Conservation (phyloP, 2,888 invertebrate genomes). For the Drosophila imparisetae region DNA sequence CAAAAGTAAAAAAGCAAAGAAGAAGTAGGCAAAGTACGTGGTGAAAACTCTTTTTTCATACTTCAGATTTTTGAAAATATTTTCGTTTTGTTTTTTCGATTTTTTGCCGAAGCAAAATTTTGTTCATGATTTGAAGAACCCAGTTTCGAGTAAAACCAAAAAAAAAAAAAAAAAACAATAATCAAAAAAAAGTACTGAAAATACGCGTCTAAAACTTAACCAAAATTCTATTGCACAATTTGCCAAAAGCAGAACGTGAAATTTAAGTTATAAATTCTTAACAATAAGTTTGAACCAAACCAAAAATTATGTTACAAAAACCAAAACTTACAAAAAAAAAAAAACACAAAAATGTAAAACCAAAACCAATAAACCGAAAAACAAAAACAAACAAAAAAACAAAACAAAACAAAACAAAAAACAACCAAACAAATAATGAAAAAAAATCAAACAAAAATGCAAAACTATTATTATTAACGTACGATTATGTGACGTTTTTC, state of each 20-base stretch:
- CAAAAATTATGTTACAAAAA: constrained; percentile 49
- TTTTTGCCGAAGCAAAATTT: constrained; percentile 52
- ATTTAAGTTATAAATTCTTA: constrained; percentile 57
- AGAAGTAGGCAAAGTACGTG: constrained; percentile 56
- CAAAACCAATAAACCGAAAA: constrained; percentile 50
- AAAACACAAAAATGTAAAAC: constrained; percentile 33
- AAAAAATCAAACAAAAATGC: constrained; percentile 42
- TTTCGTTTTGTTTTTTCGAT: constrained; percentile 54
- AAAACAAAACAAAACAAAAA: constrained; percentile 33
- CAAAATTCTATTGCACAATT: constrained; percentile 32
- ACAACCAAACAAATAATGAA: constrained; percentile 46
- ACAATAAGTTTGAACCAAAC: constrained; percentile 65
- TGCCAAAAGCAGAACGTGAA: constrained; percentile 51
- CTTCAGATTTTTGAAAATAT: constrained; percentile 31
- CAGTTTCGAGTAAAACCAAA: constrained; percentile 30
- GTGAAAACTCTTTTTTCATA: constrained; percentile 25
- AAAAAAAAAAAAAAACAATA: constrained; percentile 14
- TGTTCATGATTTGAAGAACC: constrained; percentile 45
- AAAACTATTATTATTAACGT: constrained; percentile 57
- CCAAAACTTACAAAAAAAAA: constrained; percentile 33
- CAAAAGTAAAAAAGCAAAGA: constrained; percentile 54
- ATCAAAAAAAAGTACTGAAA: constrained; percentile 4
- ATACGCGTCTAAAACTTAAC: constrained; percentile 28
- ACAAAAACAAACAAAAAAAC: constrained; percentile 6
- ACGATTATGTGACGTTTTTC: constrained; percentile 83